These are phyloP conservation scores for Hestina assimilis DNA, from an alignment of 1,140 invertebrate species.

Conservation along the genomic window DNA sequence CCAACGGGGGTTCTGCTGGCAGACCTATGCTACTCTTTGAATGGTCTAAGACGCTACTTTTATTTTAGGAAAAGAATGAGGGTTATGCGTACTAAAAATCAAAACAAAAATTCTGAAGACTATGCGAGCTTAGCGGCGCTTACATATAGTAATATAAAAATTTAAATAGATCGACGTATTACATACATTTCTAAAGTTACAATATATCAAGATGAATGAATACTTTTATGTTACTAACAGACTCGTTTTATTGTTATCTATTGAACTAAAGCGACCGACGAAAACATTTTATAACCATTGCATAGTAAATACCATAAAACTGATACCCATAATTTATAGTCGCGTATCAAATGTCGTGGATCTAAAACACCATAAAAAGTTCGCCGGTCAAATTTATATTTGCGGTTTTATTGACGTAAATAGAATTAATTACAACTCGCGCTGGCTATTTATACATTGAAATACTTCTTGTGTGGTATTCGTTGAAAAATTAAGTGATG, in stretches of 20 bases:
- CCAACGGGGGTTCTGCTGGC: too few species aligned
- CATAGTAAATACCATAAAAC: constrained; percentile 5
- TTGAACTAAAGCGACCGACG: constrained; percentile 2
- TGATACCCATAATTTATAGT: constrained; percentile 12
- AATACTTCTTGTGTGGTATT: too few species aligned
- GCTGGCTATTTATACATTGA: too few species aligned
- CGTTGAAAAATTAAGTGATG: too few species aligned
- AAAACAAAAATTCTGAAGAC: too few species aligned
- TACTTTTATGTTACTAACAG: constrained; percentile 4
- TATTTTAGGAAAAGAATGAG: too few species aligned
- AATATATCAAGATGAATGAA: neutral
- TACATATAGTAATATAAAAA: neutral
- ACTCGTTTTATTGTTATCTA: constrained; percentile 6
- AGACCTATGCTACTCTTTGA: too few species aligned
- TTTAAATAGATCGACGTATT: neutral
- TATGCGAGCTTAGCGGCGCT: too few species aligned
- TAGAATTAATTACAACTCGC: too few species aligned
- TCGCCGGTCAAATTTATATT: neutral
- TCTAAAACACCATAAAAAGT: constrained; percentile 8
- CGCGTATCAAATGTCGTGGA: constrained; percentile 8
- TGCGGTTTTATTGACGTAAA: neutral
- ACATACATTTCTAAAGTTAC: neutral
- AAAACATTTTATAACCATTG: constrained; percentile 12
- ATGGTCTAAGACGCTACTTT: too few species aligned
- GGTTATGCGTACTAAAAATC: too few species aligned